These are phyloP conservation scores for Ecliptopera silaceata DNA, from an alignment of 2,888 invertebrate genomes.

Conservation along the genomic window DNA sequence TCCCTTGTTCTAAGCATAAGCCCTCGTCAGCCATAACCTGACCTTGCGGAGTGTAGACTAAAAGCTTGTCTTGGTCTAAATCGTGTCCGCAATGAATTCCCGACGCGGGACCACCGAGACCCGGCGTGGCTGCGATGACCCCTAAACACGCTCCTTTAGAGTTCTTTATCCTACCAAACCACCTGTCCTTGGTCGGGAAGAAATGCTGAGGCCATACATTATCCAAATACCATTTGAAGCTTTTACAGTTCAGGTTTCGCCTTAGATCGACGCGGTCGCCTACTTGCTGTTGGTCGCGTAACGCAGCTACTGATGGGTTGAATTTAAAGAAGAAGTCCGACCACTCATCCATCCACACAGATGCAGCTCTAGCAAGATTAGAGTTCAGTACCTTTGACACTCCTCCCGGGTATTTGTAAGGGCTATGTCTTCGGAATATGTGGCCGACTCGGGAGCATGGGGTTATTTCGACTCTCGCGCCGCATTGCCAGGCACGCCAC, in stretches of 20 bases:
- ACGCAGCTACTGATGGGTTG: slow-evolving; percentile 86
- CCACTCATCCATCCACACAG: slow-evolving; percentile 99
- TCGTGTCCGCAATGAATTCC: slow-evolving; percentile 85
- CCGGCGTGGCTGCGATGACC: slow-evolving; percentile 79
- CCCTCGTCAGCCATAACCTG: slow-evolving; percentile 94
- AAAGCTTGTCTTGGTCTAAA: slow-evolving; percentile 85
- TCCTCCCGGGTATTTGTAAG: slow-evolving; percentile 97
- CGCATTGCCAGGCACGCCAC: slow-evolving; percentile 98
- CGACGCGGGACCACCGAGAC: slow-evolving; percentile 87
- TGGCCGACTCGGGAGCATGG: slow-evolving; percentile 98
- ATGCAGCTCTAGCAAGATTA: slow-evolving; percentile 95
- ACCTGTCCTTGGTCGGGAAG: slow-evolving; percentile 92
- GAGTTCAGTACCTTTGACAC: slow-evolving; percentile 93
- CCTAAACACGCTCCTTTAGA: slow-evolving; percentile 69
- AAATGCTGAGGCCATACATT: slow-evolving; percentile 98
- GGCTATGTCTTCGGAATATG: slow-evolving; percentile 95
- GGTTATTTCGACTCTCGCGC: slow-evolving; percentile 94
- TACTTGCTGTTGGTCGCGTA: slow-evolving; percentile 84
- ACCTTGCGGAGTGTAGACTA: slow-evolving; percentile 87
- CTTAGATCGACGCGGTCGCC: slow-evolving; percentile 86
- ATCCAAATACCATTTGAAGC: slow-evolving; percentile 96
- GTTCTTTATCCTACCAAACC: slow-evolving; percentile 93
- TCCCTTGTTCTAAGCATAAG: slow-evolving; percentile 89
- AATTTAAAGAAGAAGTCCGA: slow-evolving; percentile 95
- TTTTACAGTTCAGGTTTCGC: slow-evolving; percentile 90